Evolutionary conservation across 2,888 invertebrate species (phyloP).

Genomic region (Asteroscopus sphinx): DNA sequence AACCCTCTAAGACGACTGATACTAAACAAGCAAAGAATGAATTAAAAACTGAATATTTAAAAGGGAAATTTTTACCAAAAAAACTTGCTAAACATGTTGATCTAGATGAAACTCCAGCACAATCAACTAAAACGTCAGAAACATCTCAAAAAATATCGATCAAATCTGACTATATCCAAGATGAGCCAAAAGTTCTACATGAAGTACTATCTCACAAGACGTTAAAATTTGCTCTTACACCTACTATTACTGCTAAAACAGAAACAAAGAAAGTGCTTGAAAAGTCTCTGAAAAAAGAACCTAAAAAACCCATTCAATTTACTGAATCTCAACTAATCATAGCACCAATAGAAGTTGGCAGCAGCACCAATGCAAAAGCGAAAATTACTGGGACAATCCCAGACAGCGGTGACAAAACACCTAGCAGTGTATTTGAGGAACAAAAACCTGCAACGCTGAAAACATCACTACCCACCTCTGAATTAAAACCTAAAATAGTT

Average conservation of each 20-base stretch:
- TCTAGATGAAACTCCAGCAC: conserved; percentile 3
- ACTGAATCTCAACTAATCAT: conserved; percentile 18
- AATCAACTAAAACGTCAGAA: conserved; percentile 6
- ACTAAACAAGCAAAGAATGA: conserved; percentile 6
- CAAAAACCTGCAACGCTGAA: conserved; percentile 12
- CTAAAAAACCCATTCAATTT: conserved; percentile 10
- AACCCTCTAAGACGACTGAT: neutral
- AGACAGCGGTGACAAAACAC: neutral
- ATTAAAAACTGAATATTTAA: conserved; percentile 2
- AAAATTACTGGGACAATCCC: conserved; percentile 17
- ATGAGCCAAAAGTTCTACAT: neutral
- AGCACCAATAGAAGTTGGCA: conserved; percentile 22
- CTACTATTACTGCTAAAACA: conserved; percentile 12
- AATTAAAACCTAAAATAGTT: conserved; percentile 5
- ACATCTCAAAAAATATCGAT: conserved; percentile 7
- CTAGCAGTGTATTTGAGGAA: conserved; percentile 8
- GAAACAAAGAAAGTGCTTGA: conserved; percentile 12
- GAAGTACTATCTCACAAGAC: conserved; percentile 6
- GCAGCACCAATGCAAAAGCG: conserved; percentile 18
- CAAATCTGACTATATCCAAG: conserved; percentile 9
- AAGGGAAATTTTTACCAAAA: conserved; percentile 8
- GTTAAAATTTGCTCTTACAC: conserved; percentile 2
- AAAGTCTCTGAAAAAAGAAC: conserved; percentile 19
- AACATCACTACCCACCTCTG: conserved; percentile 4
- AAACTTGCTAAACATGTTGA: conserved; percentile 7